Conservation (phyloP, 2,113 vertebrate species). For the Vimba vimba region DNA sequence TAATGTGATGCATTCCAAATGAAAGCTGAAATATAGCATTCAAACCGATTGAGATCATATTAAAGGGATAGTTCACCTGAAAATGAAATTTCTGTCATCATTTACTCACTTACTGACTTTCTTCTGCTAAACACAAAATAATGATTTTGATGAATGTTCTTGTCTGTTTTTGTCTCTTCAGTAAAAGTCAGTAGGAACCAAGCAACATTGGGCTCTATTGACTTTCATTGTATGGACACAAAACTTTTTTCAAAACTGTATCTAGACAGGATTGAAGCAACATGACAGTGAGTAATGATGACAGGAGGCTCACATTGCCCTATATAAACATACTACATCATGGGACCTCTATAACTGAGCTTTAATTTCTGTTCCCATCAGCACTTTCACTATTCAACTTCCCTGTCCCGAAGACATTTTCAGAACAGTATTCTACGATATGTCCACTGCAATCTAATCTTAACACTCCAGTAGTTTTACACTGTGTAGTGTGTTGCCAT, state of each 20-base stretch:
- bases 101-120: not conserved
- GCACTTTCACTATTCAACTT: not conserved
- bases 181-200: too few species aligned
- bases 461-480: not conserved
- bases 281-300: not conserved
- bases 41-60: not conserved
- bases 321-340: not conserved
- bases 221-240: not conserved
- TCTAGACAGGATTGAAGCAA: not conserved
- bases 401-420: not conserved
- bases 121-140: not conserved
- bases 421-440: not conserved
- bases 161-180: too few species aligned
- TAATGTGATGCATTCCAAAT: conserved; percentile 13
- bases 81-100: not conserved
- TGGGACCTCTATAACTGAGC: not conserved
- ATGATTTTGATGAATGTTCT: not conserved
- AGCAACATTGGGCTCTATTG: not conserved
- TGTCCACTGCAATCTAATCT: not conserved
- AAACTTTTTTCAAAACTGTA: not conserved
- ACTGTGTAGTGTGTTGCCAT: not conserved
- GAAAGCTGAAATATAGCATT: conserved; percentile 11
- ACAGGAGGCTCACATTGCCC: not conserved
- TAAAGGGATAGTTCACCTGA: not conserved
- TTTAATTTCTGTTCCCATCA: not conserved